These are phyloP conservation scores for Chitala chitala DNA, from an alignment of 2,113 vertebrate genomes.

Conservation along the genomic window DNA sequence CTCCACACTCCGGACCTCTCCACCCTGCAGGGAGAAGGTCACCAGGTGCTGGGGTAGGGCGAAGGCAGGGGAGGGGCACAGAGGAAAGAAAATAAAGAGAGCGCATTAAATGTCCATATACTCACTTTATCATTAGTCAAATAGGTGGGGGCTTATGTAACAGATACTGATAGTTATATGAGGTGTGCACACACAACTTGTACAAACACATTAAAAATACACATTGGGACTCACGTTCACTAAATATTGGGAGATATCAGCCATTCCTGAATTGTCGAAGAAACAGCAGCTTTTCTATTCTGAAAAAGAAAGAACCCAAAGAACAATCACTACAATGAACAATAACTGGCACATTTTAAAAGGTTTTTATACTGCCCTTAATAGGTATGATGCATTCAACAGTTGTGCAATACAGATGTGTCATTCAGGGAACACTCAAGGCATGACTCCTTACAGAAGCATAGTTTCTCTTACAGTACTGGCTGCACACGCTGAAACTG, in stretches of 20 bases:
- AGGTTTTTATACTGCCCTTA: neutral
- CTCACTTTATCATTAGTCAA: neutral
- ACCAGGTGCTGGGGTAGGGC: conserved; percentile 51
- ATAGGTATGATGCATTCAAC: neutral
- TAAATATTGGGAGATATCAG: conserved; percentile 42
- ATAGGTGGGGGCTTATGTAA: neutral
- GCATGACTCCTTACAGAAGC: no score
- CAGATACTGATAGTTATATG: neutral
- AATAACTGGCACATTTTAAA: neutral
- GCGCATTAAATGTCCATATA: neutral
- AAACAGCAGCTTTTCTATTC: neutral
- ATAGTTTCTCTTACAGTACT: no score
- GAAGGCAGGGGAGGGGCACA: neutral
- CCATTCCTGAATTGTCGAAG: conserved; percentile 39
- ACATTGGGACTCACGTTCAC: conserved; percentile 50
- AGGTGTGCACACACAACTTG: neutral
- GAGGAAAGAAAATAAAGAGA: neutral
- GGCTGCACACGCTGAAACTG: no score
- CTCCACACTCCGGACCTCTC: conserved; percentile 55
- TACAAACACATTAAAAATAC: neutral
- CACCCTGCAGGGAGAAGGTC: conserved; percentile 57
- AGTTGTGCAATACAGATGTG: no score
- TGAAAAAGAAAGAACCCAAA: conserved; percentile 9
- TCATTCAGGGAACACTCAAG: no score
- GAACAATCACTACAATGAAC: neutral